Evolutionary conservation across 1,140 invertebrate genomes (phyloP), one percentile per base, ranked within the genome.

Genomic region (Zaprionus africanus): DNA sequence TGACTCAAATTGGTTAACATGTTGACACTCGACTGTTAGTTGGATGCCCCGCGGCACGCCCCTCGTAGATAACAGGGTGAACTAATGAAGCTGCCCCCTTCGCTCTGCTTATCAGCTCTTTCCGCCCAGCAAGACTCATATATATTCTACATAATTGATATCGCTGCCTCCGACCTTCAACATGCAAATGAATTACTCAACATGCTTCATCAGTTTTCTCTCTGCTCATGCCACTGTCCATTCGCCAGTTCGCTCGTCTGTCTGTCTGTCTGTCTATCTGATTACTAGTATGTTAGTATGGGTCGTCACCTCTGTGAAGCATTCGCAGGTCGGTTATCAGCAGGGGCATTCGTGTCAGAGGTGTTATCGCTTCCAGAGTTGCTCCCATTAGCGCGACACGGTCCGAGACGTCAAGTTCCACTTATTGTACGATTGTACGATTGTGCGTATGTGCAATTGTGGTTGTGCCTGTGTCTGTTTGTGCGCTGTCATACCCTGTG

Each of bases 1-100:
- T 91, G 87, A 84, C 87, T 91, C 81, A 84, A 91, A 91, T 91
- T 91, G 85, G 81, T 84, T 78, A 87, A 82, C 88, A 91, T 91
- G 88, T 80, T 88, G 81, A 80, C 88, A 90, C 80, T 78, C 78
- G 75, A 87, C 79, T 77, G n/a, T 59, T 43, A 60, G 60, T 64
- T 36, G 53, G 26, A 34, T 57, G 22, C 24, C 49, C n/a, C 49
- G 12, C 19, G 51, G 43, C 56, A 64, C 49, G 46, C 51, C 61
- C 41, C 53, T 22, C 22, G 28, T 58, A 74, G 81, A 84, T 90
- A 81, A 79, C 80, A 38, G 22, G 53, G 13, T 38, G 31, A 62
- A 68, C 65, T 78, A 68, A 75, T 74, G 57, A 76, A 72, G 70
- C 66, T 69, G 43, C 70, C 66, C 22, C 17, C 4, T n/a, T 22